Base-by-base conservation (phyloP, 2,113 vertebrate genomes). In the Corythornis cristatus region DNA sequence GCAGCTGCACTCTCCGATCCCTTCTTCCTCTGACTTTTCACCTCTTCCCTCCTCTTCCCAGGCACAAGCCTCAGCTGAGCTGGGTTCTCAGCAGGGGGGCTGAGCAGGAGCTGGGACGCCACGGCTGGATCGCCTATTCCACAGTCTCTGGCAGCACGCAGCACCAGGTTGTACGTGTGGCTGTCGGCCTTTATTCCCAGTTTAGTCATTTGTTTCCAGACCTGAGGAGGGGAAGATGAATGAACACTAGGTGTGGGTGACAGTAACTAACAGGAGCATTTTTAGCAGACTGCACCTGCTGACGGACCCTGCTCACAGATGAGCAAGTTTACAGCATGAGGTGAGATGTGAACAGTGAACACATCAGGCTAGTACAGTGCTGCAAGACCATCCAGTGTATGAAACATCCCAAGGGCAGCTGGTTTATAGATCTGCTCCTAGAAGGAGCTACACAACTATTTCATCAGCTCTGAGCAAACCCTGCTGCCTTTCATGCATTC, bases 151-250 rank as follows among this genome's bases (percentile, higher is more conserved):
- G 99, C 98, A 1, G 98, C 98, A 1, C 97, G 97, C 66, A 99
- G 93, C 66, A 99, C 97, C 87, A 99, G 72, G 93, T 98, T 99
- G 88, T 99, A 99, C 71, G 91, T 97, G 61, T 98, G 96, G 10
- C 61, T 91, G 72, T 98, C 93, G 0, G 98, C 98, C 83, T 92
- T 96, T 68, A 99, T 97, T 42, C 98, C 98, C n/a, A 98, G 95
- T 5, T 28, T 96, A 18, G 98, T 86, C 99, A 99, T 99, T 92
- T 99, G 98, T 14, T 97, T 98, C 99, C 99, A 99, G 60, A 99
- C 97, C 99, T 99, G 97, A 53, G 67, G n/a, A 57, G 35, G 48
- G 5, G 19, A 76, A 83, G 60, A 76, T 6, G 20, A 76, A 76
- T 6, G 20, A 76, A 57, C 18, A 45, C 8, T 31, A 73, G 15